These are phyloP conservation scores for Notodonta ziczac DNA, from an alignment of 2,888 invertebrate genomes.

Conservation along the genomic window DNA sequence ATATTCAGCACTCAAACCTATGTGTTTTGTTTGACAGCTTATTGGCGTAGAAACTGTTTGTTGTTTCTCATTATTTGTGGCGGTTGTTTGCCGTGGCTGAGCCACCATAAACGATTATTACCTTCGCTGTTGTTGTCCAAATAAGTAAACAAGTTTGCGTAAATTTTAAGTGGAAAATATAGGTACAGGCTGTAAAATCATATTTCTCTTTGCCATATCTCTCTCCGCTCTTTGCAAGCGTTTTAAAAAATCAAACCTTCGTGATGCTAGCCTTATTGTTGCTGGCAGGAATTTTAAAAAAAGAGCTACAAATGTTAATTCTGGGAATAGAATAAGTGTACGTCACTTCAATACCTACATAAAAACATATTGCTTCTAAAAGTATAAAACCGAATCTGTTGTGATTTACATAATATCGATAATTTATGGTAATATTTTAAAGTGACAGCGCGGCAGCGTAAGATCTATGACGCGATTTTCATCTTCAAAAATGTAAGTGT, in stretches of 20 bases:
- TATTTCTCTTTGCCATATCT: not conserved
- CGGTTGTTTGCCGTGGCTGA: slow-evolving; percentile 32
- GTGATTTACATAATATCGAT: no score
- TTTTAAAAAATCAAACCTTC: not conserved
- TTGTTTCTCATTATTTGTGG: slow-evolving; percentile 50
- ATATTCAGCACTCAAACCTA: slow-evolving; percentile 60
- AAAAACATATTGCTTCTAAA: no score
- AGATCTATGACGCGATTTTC: no score
- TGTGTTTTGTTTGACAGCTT: slow-evolving; percentile 71
- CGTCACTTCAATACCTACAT: no score
- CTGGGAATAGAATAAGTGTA: no score
- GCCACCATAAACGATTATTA: slow-evolving; percentile 34
- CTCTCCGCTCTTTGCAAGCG: no score
- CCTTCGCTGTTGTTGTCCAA: slow-evolving; percentile 21
- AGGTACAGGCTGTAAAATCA: slow-evolving; percentile 2
- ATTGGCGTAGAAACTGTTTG: slow-evolving; percentile 56
- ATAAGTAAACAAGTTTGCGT: slow-evolving; percentile 35
- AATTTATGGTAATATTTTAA: no score
- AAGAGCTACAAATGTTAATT: no score
- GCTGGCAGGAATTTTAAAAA: not conserved
- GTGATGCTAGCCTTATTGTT: not conserved
- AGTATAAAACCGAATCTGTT: no score
- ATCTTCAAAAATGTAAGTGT: no score
- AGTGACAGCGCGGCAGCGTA: no score
- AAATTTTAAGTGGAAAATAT: slow-evolving; percentile 18